phyloP scores from a whole-genome alignment of 2,888 invertebrate genomes.

The Erebia epiphron region DNA sequence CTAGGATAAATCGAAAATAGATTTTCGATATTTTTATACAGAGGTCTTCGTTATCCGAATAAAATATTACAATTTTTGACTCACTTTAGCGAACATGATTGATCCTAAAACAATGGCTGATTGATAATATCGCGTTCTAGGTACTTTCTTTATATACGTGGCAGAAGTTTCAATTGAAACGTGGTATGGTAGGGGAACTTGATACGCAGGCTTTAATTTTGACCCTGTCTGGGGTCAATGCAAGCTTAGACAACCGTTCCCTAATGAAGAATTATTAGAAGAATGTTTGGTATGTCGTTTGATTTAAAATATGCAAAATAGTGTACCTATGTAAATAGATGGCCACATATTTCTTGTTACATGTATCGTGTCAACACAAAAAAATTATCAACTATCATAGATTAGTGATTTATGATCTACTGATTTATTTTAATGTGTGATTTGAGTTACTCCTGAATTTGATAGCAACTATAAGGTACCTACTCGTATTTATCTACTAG shows the following conservation, averaged over 20 bases:
- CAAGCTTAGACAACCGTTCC: conserved; percentile 9
- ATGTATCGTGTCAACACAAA: background rate
- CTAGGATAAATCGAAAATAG: background rate
- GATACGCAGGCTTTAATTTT: conserved; percentile 25
- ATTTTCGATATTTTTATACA: background rate
- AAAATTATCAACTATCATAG: no score
- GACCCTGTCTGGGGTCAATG: conserved; percentile 28
- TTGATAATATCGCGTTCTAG: conserved; percentile 24
- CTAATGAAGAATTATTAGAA: conserved; percentile 1
- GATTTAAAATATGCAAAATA: background rate
- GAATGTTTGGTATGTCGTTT: background rate
- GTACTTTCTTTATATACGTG: conserved; percentile 55
- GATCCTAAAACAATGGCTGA: conserved; percentile 42
- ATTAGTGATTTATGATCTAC: no score
- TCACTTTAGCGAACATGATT: conserved; percentile 73
- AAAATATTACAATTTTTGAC: conserved; percentile 39
- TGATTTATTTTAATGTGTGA: no score
- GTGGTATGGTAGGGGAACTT: conserved; percentile 20
- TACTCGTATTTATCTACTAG: no score
- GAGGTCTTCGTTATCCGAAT: background rate
- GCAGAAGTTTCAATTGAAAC: conserved; percentile 18
- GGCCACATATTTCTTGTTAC: background rate
- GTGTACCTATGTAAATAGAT: background rate
- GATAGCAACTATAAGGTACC: no score
- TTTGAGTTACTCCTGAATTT: no score